A percentile compares a stretch with the other conserved stretches of the same genome.
phyloP scores from a whole-genome alignment of 2,888 invertebrate species.

The Barypeithes pellucidus region DNA sequence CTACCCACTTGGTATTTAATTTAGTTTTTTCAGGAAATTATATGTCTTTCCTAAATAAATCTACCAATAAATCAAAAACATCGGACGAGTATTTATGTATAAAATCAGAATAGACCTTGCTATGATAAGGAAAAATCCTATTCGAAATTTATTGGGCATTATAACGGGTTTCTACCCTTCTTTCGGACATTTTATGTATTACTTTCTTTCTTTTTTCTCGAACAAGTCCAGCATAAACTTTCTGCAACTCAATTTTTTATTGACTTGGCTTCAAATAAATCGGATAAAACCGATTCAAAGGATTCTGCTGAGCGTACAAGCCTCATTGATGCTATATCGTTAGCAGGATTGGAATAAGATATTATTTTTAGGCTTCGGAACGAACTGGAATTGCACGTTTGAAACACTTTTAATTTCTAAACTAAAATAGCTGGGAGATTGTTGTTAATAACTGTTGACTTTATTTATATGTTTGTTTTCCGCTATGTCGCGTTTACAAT shows the following conservation, averaged over 20 bases:
- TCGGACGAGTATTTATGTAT: too few relatives aligned
- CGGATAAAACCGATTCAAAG: conserved; percentile 34
- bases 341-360: conserved; percentile 22
- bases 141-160: conserved; percentile 7
- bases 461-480: too few relatives aligned
- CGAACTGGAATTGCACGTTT: too few relatives aligned
- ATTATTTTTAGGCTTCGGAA: too few relatives aligned
- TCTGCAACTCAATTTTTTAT: conserved; percentile 47
- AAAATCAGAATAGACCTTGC: background rate
- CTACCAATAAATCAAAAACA: too few relatives aligned
- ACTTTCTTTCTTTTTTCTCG: background rate
- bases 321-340: conserved; percentile 25
- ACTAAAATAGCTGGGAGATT: too few relatives aligned
- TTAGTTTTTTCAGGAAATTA: too few relatives aligned
- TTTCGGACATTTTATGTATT: background rate
- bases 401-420: too few relatives aligned
- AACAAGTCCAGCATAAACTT: conserved; percentile 28
- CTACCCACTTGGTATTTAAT: too few relatives aligned
- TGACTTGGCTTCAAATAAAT: conserved; percentile 42
- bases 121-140: background rate
- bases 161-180: background rate
- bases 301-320: conserved; percentile 40
- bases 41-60: too few relatives aligned
- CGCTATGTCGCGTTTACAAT: too few relatives aligned
- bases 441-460: too few relatives aligned